phyloP scores from a whole-genome alignment of 2,888 invertebrate genomes.

The Alcis repandata region DNA sequence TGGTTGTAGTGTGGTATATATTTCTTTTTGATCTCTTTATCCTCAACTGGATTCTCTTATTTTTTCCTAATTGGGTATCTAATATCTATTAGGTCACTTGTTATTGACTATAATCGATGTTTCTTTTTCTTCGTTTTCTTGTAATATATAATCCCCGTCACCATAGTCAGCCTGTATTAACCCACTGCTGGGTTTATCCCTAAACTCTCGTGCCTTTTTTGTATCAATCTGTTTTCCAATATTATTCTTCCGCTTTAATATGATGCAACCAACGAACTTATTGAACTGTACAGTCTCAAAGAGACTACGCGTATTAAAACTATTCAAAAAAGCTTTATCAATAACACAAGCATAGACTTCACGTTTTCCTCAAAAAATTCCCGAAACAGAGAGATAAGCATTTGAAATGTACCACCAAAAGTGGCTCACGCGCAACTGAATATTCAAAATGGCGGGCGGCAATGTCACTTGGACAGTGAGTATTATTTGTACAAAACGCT shows the following conservation, averaged over 20 bases:
- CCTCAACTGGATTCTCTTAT: too few relatives aligned
- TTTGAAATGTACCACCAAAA: conserved; percentile 73
- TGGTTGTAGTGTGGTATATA: neutral
- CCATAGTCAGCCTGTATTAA: too few relatives aligned
- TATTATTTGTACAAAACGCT: neutral
- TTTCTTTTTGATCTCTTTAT: too few relatives aligned
- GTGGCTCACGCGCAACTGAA: conserved; percentile 65
- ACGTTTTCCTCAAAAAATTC: conserved; percentile 23
- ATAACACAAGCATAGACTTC: neutral
- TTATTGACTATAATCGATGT: neutral
- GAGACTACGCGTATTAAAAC: neutral
- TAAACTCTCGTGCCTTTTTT: too few relatives aligned
- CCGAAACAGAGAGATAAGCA: conserved; percentile 47
- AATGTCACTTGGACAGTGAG: conserved; percentile 6
- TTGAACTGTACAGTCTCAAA: too few relatives aligned
- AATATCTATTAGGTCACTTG: too few relatives aligned
- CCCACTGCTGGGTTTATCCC: too few relatives aligned
- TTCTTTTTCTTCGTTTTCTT: neutral
- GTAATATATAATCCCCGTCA: neutral
- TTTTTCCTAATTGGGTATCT: too few relatives aligned
- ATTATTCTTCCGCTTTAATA: too few relatives aligned
- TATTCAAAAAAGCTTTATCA: neutral
- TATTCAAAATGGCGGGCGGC: conserved; percentile 70
- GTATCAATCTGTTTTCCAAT: too few relatives aligned
- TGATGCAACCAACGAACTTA: too few relatives aligned